phyloP scores from a whole-genome alignment of 2,113 vertebrate species.

The Hippopotamus amphibius region DNA sequence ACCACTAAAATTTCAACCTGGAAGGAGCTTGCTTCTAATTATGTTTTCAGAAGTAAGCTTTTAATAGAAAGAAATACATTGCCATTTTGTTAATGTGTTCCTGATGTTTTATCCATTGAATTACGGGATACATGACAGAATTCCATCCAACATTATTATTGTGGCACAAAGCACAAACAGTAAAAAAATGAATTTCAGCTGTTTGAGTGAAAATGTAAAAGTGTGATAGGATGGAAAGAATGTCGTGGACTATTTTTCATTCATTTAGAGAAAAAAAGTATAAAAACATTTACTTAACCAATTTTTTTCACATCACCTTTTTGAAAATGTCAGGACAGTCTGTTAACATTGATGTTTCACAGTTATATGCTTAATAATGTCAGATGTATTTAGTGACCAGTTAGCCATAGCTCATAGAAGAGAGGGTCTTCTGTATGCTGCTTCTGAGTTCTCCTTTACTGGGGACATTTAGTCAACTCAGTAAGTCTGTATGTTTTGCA shows the following conservation, averaged over 20 bases:
- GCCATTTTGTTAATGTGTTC: constrained; percentile 81
- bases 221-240: constrained; percentile 85
- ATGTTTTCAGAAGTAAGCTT: constrained; percentile 84
- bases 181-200: constrained; percentile 86
- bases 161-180: constrained; percentile 82
- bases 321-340: constrained; percentile 25
- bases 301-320: not conserved
- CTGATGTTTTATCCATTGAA: constrained; percentile 84
- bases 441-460: constrained; percentile 63
- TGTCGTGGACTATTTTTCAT: constrained; percentile 68
- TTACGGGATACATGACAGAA: constrained; percentile 80
- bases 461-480: constrained; percentile 33
- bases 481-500: constrained; percentile 51
- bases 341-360: constrained; percentile 44
- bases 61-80: constrained; percentile 83
- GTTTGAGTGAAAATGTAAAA: constrained; percentile 83
- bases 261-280: constrained; percentile 69
- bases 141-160: constrained; percentile 83
- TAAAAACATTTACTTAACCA: constrained; percentile 76
- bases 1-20: constrained; percentile 82
- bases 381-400: constrained; percentile 62
- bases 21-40: constrained; percentile 81
- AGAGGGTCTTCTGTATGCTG: not conserved
- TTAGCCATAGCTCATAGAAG: constrained; percentile 3
- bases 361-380: constrained; percentile 44